phyloP scores from a whole-genome alignment of 2,113 vertebrate species.

The Lampris incognitus region DNA sequence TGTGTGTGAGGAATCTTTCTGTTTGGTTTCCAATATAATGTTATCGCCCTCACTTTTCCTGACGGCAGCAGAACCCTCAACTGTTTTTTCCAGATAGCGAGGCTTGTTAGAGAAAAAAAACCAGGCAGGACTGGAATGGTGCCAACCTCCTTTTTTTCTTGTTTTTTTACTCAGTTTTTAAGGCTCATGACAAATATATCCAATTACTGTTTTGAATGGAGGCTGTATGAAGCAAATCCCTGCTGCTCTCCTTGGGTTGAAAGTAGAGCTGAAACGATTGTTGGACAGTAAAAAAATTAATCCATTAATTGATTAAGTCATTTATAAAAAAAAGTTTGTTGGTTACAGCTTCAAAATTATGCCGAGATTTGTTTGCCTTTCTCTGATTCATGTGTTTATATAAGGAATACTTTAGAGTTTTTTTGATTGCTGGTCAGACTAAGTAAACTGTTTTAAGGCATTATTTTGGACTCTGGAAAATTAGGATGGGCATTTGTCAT shows the following conservation, averaged over 20 bases:
- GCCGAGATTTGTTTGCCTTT: no score
- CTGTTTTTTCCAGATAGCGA: conserved; percentile 12
- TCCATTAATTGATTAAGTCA: no score
- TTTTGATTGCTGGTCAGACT: no score
- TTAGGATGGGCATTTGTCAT: no score
- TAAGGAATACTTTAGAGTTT: no score
- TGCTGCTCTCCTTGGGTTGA: not conserved
- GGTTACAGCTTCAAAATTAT: no score
- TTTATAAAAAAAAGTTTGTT: no score
- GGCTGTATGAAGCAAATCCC: not conserved
- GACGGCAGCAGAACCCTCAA: conserved; percentile 22
- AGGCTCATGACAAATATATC: conserved; percentile 7
- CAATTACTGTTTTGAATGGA: not conserved
- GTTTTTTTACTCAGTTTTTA: conserved; percentile 2
- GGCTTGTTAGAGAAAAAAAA: not conserved
- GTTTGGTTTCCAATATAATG: conserved; percentile 24
- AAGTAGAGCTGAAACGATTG: no score
- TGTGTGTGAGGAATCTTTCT: not conserved
- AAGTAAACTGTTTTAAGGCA: no score
- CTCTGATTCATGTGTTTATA: no score
- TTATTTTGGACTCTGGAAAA: no score
- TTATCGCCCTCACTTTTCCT: conserved; percentile 27
- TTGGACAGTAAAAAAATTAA: no score
- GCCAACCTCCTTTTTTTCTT: not conserved
- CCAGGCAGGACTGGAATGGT: not conserved